Conservation (phyloP, 2,113 vertebrate species). For the Rhinogobius similis region DNA sequence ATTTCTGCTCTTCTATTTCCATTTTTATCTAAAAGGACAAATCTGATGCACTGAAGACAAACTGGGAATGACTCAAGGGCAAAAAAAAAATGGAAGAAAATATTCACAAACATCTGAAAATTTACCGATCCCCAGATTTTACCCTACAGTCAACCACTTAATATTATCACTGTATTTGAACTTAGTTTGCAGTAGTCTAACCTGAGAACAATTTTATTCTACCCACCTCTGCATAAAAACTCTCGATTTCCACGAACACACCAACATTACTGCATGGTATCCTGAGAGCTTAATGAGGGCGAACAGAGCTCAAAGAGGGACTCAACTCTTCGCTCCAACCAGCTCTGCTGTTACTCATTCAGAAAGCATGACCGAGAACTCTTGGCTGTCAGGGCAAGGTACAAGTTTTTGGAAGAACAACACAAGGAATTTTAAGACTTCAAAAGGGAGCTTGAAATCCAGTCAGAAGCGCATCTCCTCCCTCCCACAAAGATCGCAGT, state of each 20-base stretch:
- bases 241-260: neutral
- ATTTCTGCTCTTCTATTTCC: too few relatives aligned
- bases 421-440: constrained; percentile 12
- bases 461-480: constrained; percentile 11
- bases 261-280: neutral
- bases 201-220: neutral
- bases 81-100: too few relatives aligned
- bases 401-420: constrained; percentile 5
- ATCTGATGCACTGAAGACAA: too few relatives aligned
- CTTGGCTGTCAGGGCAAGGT: constrained; percentile 9
- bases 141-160: too few relatives aligned
- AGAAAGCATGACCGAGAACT: constrained; percentile 5
- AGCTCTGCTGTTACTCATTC: neutral
- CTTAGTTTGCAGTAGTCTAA: too few relatives aligned
- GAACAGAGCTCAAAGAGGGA: neutral
- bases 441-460: constrained; percentile 13
- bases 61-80: too few relatives aligned
- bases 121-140: too few relatives aligned
- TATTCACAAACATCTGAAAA: too few relatives aligned
- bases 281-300: neutral
- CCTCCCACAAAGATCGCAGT: constrained; percentile 12
- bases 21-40: too few relatives aligned
- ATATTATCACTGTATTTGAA: too few relatives aligned
- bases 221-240: neutral
- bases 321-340: neutral